These are phyloP conservation scores for Scomber scombrus DNA, from an alignment of 2,113 vertebrate species.

Conservation along the genomic window DNA sequence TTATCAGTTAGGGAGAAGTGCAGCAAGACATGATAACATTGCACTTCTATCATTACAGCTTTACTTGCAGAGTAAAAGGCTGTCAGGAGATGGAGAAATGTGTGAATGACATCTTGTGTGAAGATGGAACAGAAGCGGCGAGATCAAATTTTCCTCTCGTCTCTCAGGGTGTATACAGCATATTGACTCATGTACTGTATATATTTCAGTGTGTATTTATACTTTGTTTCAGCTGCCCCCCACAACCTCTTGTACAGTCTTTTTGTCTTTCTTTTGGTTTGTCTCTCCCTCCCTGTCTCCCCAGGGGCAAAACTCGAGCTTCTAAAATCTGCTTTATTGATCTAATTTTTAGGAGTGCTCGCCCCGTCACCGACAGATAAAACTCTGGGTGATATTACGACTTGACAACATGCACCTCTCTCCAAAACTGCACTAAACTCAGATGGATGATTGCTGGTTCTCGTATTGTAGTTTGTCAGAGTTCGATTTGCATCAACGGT, in stretches of 20 bases:
- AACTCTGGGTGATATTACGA: constrained; percentile 32
- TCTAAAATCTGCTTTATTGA: constrained; percentile 34
- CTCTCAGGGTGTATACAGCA: constrained; percentile 11
- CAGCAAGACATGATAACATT: constrained; percentile 17
- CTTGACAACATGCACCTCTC: not conserved
- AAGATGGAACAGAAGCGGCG: constrained; percentile 11
- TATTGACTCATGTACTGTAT: constrained; percentile 21
- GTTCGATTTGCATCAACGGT: constrained; percentile 3
- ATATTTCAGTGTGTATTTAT: constrained; percentile 27
- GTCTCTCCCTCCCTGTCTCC: not conserved
- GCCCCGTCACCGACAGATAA: constrained; percentile 7
- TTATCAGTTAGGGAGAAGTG: not conserved
- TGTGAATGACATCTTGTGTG: constrained; percentile 40
- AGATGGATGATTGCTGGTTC: not conserved
- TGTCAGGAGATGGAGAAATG: constrained; percentile 31
- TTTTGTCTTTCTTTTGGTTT: constrained; percentile 14
- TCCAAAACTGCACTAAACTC: not conserved
- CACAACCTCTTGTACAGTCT: constrained; percentile 6
- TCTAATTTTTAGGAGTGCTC: not conserved
- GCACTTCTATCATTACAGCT: constrained; percentile 49
- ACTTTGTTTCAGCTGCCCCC: constrained; percentile 31
- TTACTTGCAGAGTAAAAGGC: constrained; percentile 49
- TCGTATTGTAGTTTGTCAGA: constrained; percentile 10
- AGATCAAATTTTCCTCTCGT: constrained; percentile 32
- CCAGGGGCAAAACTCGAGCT: not conserved